Evolutionary conservation across 1,140 invertebrate genomes (phyloP).

Genomic region (Parasteatoda tepidariorum): DNA sequence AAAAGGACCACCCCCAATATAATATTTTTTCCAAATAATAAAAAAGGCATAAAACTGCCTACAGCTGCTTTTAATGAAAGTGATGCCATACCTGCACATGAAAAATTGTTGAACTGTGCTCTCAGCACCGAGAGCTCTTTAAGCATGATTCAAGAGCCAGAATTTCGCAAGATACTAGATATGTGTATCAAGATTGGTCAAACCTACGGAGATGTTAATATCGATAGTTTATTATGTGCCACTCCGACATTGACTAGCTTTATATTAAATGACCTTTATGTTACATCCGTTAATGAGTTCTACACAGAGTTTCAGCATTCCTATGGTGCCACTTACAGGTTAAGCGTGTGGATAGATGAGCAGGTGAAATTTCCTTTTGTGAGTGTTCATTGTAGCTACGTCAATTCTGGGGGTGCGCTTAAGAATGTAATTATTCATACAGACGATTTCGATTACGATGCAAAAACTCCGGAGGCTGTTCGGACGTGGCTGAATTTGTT

Average conservation of each 20-base stretch:
- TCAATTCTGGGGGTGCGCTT: neutral
- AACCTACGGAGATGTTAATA: slow-evolving; percentile 51
- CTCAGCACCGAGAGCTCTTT: slow-evolving; percentile 42
- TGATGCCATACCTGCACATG: slow-evolving; percentile 29
- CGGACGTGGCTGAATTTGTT: slow-evolving; percentile 19
- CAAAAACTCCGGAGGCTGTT: slow-evolving; percentile 15
- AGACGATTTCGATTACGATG: slow-evolving; percentile 48
- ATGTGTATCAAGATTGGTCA: slow-evolving; percentile 40
- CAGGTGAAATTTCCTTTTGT: slow-evolving; percentile 20
- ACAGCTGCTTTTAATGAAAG: slow-evolving; percentile 19
- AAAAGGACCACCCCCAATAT: slow-evolving; percentile 39
- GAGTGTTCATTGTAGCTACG: slow-evolving; percentile 23
- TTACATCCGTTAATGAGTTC: slow-evolving; percentile 27
- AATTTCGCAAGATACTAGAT: slow-evolving; percentile 42
- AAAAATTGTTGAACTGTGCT: slow-evolving; percentile 31
- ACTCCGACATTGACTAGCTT: slow-evolving; percentile 27
- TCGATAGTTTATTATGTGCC: slow-evolving; percentile 35
- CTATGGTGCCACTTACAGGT: slow-evolving; percentile 38
- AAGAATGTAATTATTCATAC: slow-evolving; percentile 38
- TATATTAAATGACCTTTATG: slow-evolving; percentile 38
- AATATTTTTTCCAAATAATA: slow-evolving; percentile 43
- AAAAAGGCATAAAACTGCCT: slow-evolving; percentile 2
- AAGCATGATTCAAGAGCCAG: slow-evolving; percentile 18
- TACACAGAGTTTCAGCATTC: slow-evolving; percentile 51
- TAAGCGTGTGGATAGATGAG: slow-evolving; percentile 38